Evolutionary conservation across 2,113 vertebrate species (phyloP).

Genomic region (Poeciliopsis retropinna): DNA sequence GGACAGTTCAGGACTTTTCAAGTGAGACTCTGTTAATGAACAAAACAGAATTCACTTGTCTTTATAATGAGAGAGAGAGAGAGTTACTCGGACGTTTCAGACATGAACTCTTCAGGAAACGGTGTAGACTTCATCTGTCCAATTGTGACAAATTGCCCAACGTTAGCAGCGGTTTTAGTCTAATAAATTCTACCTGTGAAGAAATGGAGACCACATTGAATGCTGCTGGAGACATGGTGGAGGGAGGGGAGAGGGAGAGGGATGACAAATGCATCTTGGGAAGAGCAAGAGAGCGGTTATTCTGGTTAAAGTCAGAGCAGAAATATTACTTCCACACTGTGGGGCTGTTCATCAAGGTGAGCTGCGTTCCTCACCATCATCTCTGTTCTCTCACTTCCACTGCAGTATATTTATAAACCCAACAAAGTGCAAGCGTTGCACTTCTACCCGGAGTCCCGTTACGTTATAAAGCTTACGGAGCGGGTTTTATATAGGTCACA

Average conservation of each 20-base stretch:
- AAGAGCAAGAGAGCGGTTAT: slow-evolving; percentile 12
- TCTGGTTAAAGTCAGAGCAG: slow-evolving; percentile 17
- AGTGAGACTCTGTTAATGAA: neutral
- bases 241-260: neutral
- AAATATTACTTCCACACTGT: slow-evolving; percentile 7
- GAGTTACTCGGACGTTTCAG: neutral
- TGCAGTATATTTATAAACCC: neutral
- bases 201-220: slow-evolving; percentile 23
- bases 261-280: slow-evolving; percentile 29
- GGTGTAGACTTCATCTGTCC: slow-evolving; percentile 2
- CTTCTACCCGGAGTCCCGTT: neutral
- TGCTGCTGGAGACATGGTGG: slow-evolving; percentile 8
- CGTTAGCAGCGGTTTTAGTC: slow-evolving; percentile 30
- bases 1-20: neutral
- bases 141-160: slow-evolving; percentile 37
- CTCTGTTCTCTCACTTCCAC: neutral
- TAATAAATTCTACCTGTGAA: slow-evolving; percentile 41
- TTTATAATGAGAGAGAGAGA: neutral
- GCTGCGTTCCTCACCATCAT: neutral
- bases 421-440: neutral
- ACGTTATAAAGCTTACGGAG: neutral
- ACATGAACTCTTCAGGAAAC: neutral
- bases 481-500: neutral
- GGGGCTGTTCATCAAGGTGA: slow-evolving; percentile 7
- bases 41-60: neutral